Evolutionary conservation across 2,888 invertebrate species (phyloP).

Genomic region (Meloe dianella): DNA sequence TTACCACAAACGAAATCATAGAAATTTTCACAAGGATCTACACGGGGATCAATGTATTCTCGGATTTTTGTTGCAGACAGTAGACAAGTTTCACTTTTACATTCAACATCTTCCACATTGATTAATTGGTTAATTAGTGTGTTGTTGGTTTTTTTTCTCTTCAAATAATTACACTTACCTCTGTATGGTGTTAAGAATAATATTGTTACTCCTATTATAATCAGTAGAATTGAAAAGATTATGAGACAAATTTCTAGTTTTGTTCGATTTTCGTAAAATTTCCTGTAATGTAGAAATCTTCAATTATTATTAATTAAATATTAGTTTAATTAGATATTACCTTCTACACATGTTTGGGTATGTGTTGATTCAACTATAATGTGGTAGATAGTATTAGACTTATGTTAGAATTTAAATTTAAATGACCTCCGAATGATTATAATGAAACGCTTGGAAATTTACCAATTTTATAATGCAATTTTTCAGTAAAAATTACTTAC

Average conservation of each 20-base stretch:
- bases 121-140: not conserved
- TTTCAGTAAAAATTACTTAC: no score
- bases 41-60: slow-evolving; percentile 64
- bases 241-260: not conserved
- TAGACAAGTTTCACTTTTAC: not conserved
- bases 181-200: not conserved
- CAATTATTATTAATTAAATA: not conserved
- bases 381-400: not conserved
- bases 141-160: no score
- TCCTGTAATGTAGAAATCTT: not conserved
- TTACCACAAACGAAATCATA: slow-evolving; percentile 77
- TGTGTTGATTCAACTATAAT: not conserved
- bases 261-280: not conserved
- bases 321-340: not conserved
- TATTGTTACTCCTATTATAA: not conserved
- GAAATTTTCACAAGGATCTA: slow-evolving; percentile 80
- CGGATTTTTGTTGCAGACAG: not conserved
- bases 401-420: not conserved
- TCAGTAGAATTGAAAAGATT: not conserved
- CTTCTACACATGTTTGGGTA: not conserved
- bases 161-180: not conserved
- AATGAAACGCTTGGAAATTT: not conserved
- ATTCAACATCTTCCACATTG: not conserved
- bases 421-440: not conserved
- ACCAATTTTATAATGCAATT: not conserved